Evolutionary conservation across 2,888 invertebrate species (phyloP).

Genomic region (Philaethria dido): DNA sequence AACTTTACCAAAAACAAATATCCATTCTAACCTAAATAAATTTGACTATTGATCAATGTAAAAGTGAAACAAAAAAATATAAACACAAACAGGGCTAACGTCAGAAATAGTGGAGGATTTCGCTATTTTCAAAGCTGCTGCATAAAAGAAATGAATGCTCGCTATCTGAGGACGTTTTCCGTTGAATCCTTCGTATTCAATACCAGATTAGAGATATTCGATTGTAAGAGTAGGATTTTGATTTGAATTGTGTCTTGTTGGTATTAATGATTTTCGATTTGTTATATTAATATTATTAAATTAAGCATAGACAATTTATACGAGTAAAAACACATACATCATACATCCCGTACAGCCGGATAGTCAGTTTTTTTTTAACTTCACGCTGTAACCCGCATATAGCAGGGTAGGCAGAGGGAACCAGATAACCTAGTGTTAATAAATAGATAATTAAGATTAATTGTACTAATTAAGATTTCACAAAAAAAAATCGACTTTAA

Average conservation of each 20-base stretch:
- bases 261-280: not conserved
- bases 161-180: constrained; percentile 24
- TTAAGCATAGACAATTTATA: too few species aligned
- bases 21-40: not conserved
- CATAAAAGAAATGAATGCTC: constrained; percentile 37
- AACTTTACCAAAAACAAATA: not conserved
- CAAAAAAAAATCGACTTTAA: too few species aligned
- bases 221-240: not conserved
- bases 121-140: constrained; percentile 37
- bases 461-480: too few species aligned
- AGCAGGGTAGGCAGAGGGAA: too few species aligned
- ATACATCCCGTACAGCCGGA: too few species aligned
- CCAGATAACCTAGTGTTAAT: too few species aligned
- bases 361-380: too few species aligned
- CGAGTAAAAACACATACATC: too few species aligned
- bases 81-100: constrained; percentile 27
- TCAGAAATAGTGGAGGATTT: constrained; percentile 38
- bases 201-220: constrained; percentile 6
- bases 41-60: constrained; percentile 26
- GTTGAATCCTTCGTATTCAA: constrained; percentile 23
- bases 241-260: not conserved
- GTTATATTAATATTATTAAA: not conserved
- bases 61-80: constrained; percentile 28
- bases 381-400: too few species aligned
- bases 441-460: too few species aligned